Percentiles rank a stretch among this genome's conserved stretches.
Evolutionary conservation across 2,797 vertebrate genomes (phyloP).

Genomic region (Pipistrellus pygmaeus): DNA sequence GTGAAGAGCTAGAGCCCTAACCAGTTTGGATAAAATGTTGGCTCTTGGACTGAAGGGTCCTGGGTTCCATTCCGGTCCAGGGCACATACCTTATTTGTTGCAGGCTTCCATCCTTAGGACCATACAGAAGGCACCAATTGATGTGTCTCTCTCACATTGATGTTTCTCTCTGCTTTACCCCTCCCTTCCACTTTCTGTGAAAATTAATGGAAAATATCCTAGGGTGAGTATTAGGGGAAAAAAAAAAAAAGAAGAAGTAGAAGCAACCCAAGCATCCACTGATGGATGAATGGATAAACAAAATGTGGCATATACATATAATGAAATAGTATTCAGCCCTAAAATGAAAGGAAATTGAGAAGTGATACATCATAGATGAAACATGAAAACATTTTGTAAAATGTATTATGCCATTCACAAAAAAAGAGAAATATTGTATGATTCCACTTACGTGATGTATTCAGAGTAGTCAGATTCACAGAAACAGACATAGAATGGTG

Average conservation of each 20-base stretch:
- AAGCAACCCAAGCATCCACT: neutral
- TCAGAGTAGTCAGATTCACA: neutral
- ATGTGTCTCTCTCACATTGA: no score
- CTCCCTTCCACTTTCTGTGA: no score
- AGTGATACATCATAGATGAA: neutral
- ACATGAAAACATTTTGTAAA: neutral
- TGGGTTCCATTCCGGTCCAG: no score
- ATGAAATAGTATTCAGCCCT: neutral
- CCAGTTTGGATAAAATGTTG: no score
- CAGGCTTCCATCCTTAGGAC: no score
- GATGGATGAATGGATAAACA: neutral
- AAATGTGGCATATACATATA: neutral
- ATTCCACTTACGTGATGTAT: neutral
- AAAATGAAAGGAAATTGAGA: neutral
- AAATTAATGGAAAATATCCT: no score
- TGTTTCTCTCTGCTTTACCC: no score
- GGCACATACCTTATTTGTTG: no score
- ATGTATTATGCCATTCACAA: neutral
- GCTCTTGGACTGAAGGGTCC: no score
- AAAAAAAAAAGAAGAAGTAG: neutral
- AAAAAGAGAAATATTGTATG: neutral
- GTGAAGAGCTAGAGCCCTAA: neutral
- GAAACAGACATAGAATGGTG: neutral
- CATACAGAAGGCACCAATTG: no score
- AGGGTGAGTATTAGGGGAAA: no score